Percentiles rank a stretch among this genome's conserved stretches.
Evolutionary conservation across 2,113 vertebrate genomes (phyloP).

Genomic region (Gymnobelideus leadbeateri): DNA sequence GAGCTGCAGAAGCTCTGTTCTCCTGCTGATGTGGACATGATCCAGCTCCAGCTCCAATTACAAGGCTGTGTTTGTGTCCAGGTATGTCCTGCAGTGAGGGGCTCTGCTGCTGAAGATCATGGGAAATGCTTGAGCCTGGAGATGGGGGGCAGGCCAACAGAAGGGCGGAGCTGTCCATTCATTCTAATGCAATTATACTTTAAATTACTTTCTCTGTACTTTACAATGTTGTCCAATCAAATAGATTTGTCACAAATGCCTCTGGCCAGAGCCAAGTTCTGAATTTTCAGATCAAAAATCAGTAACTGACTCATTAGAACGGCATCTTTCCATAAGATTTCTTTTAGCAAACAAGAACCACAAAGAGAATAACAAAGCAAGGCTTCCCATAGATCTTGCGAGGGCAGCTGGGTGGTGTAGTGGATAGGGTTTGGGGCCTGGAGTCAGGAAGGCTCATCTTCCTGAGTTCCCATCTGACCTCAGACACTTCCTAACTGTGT

Average conservation of each 20-base stretch:
- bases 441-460: background rate
- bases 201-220: background rate
- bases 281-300: constrained; percentile 65
- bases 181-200: background rate
- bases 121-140: background rate
- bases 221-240: background rate
- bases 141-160: background rate
- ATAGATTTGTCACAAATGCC: constrained; percentile 26
- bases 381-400: background rate
- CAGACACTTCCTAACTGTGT: too few species aligned
- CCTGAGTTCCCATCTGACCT: background rate
- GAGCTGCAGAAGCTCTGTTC: constrained; percentile 94
- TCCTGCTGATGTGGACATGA: constrained; percentile 94
- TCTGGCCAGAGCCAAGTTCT: background rate
- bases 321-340: constrained; percentile 35
- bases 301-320: constrained; percentile 47
- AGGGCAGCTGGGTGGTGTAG: too few species aligned
- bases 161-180: background rate
- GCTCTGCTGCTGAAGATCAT: background rate
- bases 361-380: background rate
- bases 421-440: too few species aligned
- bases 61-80: constrained; percentile 98
- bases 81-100: constrained; percentile 80
- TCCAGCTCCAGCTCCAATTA: constrained; percentile 96
- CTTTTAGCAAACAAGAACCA: constrained; percentile 49